These are phyloP conservation scores for Acipenser transmontanus DNA, from an alignment of 2,797 vertebrate genomes.

Conservation along the genomic window DNA sequence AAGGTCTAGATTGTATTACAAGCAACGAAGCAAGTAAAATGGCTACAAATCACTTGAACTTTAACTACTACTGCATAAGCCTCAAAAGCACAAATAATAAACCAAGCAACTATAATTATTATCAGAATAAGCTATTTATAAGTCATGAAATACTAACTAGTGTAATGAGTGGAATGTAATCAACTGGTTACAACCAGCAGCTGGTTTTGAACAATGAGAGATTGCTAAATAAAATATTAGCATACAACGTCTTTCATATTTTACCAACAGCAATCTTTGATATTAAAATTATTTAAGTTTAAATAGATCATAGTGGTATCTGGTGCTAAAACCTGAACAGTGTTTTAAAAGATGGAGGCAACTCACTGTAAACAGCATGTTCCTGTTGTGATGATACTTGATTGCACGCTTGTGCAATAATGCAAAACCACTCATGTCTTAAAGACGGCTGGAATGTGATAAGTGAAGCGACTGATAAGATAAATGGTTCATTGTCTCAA, in stretches of 20 bases:
- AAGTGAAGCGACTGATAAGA: conserved; percentile 27
- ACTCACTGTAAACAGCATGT: too few species aligned
- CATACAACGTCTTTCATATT: too few species aligned
- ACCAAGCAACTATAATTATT: neutral
- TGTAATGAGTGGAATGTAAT: neutral
- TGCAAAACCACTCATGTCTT: too few species aligned
- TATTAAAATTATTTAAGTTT: too few species aligned
- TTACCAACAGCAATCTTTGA: too few species aligned
- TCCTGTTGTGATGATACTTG: too few species aligned
- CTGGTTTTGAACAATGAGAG: neutral
- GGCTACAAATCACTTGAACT: neutral
- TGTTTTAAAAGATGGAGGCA: neutral
- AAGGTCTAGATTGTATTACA: neutral
- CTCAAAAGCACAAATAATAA: neutral
- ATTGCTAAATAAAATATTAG: neutral
- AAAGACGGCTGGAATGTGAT: conserved; percentile 1
- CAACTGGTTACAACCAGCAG: neutral
- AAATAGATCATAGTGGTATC: too few species aligned
- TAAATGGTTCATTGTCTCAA: conserved; percentile 38
- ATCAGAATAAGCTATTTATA: neutral
- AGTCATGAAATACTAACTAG: conserved; percentile 1
- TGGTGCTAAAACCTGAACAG: too few species aligned
- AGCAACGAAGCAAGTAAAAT: neutral
- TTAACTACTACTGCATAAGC: neutral
- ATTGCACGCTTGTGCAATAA: too few species aligned